Conservation (phyloP, 2,888 invertebrate genomes). For the Exocentrus adspersus region DNA sequence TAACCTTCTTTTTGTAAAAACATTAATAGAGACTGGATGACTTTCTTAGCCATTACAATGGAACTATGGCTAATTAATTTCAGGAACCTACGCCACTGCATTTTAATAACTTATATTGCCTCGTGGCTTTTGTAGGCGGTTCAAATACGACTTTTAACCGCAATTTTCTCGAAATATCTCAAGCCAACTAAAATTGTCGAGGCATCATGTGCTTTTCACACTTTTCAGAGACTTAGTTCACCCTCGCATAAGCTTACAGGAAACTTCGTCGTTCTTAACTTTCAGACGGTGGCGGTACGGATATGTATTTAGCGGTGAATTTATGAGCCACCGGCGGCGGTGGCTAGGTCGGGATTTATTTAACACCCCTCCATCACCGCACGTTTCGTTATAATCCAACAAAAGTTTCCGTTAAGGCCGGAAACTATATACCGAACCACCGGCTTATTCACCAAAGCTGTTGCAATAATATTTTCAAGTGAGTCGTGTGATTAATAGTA, state of each 20-base stretch:
- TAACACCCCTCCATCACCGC: background rate
- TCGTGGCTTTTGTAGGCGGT: too few relatives aligned
- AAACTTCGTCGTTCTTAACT: background rate
- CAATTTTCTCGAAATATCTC: background rate
- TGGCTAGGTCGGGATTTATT: background rate
- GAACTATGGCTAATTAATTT: too few relatives aligned
- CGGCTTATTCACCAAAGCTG: too few relatives aligned
- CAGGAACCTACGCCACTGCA: too few relatives aligned
- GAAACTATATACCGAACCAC: too few relatives aligned
- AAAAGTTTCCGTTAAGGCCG: background rate
- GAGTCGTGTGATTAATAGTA: too few relatives aligned
- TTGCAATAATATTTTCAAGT: too few relatives aligned
- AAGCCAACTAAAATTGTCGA: background rate
- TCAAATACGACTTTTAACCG: background rate
- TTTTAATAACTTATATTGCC: too few relatives aligned
- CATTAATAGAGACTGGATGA: too few relatives aligned
- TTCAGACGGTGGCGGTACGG: background rate
- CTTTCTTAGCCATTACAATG: too few relatives aligned
- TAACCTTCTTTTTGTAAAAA: too few relatives aligned
- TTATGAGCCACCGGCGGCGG: background rate
- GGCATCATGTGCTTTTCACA: conserved; percentile 3
- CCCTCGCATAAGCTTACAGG: background rate
- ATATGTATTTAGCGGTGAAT: background rate
- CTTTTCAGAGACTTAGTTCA: background rate
- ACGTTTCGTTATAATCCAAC: background rate